Percentiles rank a stretch among this genome's conserved stretches.
These are phyloP conservation scores for Synodontis membranacea DNA, from an alignment of 2,113 vertebrate species.

Conservation along the genomic window DNA sequence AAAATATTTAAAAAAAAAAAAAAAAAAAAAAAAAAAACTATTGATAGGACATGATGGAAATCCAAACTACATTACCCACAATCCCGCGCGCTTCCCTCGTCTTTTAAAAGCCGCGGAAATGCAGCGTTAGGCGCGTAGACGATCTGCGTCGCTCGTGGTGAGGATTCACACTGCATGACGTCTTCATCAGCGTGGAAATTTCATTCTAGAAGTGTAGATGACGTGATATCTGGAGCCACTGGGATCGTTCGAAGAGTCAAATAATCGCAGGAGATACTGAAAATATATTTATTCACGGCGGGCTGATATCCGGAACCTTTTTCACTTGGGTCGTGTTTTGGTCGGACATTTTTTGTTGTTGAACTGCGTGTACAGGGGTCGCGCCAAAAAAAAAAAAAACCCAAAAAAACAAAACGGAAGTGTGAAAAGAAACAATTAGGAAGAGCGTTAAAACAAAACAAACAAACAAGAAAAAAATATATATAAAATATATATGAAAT, in stretches of 20 bases:
- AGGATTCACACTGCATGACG: background rate
- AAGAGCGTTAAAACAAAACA: background rate
- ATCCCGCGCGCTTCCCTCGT: background rate
- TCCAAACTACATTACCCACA: background rate
- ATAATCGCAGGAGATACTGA: background rate
- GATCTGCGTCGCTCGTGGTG: background rate
- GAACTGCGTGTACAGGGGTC: background rate
- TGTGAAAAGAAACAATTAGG: background rate
- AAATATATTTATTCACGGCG: background rate
- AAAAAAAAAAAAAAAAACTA: no score
- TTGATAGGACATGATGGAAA: background rate
- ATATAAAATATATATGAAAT: no score
- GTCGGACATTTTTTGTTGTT: slow-evolving; percentile 5
- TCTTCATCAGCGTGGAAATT: background rate
- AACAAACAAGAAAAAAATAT: no score
- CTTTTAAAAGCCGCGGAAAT: background rate
- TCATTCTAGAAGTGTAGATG: background rate
- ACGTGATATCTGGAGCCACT: background rate
- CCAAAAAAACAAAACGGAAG: background rate
- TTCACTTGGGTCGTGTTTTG: background rate
- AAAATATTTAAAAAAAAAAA: no score
- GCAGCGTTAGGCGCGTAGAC: background rate
- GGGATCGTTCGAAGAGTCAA: background rate
- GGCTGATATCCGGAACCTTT: background rate
- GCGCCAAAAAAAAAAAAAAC: no score